Conservation (phyloP, 1,140 invertebrate genomes). For the Drosophila ironensis region DNA sequence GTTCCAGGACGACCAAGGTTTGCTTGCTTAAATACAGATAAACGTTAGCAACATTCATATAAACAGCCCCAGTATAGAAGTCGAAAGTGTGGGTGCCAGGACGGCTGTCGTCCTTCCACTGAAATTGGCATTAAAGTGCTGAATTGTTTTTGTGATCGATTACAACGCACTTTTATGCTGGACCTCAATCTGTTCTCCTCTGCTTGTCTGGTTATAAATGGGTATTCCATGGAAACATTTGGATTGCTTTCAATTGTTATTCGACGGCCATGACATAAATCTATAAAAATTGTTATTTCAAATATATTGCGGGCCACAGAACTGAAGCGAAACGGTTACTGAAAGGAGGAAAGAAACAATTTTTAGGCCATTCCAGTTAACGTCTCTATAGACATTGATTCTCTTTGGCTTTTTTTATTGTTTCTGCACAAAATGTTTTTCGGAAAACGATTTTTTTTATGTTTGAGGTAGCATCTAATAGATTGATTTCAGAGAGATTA, state of each 20-base stretch:
- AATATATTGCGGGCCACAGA: constrained; percentile 26
- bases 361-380: constrained; percentile 14
- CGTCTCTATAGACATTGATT: constrained; percentile 1
- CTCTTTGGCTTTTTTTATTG: no score
- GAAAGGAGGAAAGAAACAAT: constrained; percentile 13
- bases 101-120: not conserved
- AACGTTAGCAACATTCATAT: constrained; percentile 66
- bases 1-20: constrained; percentile 49
- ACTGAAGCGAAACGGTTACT: no score
- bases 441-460: not conserved
- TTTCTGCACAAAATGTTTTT: no score
- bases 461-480: not conserved
- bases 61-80: constrained; percentile 26
- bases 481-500: not conserved
- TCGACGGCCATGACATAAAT: constrained; percentile 57
- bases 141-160: constrained; percentile 54
- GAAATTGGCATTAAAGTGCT: constrained; percentile 67
- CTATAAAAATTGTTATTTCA: constrained; percentile 34
- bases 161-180: constrained; percentile 62
- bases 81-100: constrained; percentile 9
- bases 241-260: constrained; percentile 59
- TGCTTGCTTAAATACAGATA: constrained; percentile 76
- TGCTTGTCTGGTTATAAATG: constrained; percentile 58
- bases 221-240: constrained; percentile 49
- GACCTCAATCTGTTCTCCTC: constrained; percentile 31